These are phyloP conservation scores for Anoura caudifer DNA, from an alignment of 2,113 vertebrate species.

Conservation along the genomic window DNA sequence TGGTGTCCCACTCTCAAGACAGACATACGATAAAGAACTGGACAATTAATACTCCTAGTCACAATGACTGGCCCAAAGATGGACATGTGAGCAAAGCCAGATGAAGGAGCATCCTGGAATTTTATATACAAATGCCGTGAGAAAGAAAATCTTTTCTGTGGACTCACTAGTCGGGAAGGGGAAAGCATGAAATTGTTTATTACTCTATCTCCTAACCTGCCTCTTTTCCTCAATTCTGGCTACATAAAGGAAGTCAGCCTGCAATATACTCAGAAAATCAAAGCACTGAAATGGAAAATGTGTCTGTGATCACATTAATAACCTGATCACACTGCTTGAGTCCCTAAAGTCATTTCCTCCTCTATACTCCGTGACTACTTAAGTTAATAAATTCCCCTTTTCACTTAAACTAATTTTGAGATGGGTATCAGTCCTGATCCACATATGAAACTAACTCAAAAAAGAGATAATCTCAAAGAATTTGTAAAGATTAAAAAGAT, in stretches of 20 bases:
- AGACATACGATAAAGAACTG: background rate
- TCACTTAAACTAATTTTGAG: slow-evolving; percentile 21
- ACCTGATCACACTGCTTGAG: background rate
- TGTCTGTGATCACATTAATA: background rate
- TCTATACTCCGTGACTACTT: background rate
- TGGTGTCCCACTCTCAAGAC: background rate
- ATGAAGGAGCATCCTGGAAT: background rate
- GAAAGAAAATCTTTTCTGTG: slow-evolving; percentile 15
- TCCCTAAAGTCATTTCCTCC: background rate
- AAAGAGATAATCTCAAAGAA: slow-evolving; percentile 29
- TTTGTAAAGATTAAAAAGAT: slow-evolving; percentile 5
- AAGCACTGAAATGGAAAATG: background rate
- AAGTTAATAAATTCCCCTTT: background rate
- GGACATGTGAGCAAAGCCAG: background rate
- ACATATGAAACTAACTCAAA: slow-evolving; percentile 8
- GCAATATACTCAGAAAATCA: slow-evolving; percentile 4
- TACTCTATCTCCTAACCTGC: slow-evolving; percentile 5
- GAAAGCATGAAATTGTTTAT: background rate
- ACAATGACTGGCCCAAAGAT: background rate
- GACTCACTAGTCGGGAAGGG: background rate
- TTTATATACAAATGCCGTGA: background rate
- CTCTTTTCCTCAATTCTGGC: background rate
- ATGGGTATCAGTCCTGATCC: background rate
- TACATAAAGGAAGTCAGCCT: background rate
- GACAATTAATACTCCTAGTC: background rate